Evolutionary conservation across 2,113 vertebrate species (phyloP), one percentile per base, ranked within the genome.

Genomic region (Gambusia holbrooki): DNA sequence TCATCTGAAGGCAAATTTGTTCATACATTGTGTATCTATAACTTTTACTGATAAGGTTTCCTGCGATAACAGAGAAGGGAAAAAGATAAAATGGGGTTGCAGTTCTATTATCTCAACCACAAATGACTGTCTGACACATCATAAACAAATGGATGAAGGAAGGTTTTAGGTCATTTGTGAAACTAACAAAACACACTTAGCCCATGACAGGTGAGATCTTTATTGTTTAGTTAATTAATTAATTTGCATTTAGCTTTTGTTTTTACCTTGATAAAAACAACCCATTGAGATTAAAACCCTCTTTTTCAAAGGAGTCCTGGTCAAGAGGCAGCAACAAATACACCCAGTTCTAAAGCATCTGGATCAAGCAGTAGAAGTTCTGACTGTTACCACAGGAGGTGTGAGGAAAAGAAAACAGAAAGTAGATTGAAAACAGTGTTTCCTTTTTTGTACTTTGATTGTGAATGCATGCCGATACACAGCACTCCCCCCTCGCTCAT

Each of bases 401-500:
- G 8, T 54, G 22, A 54, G 19, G 13, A 33, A 54, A 71, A 37
- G 5, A 28, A 51, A 45, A 42, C 29, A 30, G 5, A n/a, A 62
- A 54, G 51, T 54, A 54, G 51, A 54, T 54, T 54, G 22, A 54
- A 32, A 30, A 69, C 4, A 13, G 27, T 45, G 32, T 28, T 65
- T 66, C 30, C 37, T 77, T n/a, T 77, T 19, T 54, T n/a, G 19
- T 54, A 27, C 29, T 45, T 70, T 17, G 67, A 66, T 62, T 69
- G 61, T 64, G 25, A 71, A 42, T 33, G 3, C 60, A 71, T 78
- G 5, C 32, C 40, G 71, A 78, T 42, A 73, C 32, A 32, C 6
- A 71, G 62, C 66, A 40, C 51, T 62, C 35, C 65, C 25, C 45
- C 64, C 29, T 32, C 22, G 6, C 40, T 81, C 48, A 84, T 82